These are phyloP conservation scores for Zaprionus vittiger DNA, from an alignment of 1,140 invertebrate genomes.

Conservation along the genomic window DNA sequence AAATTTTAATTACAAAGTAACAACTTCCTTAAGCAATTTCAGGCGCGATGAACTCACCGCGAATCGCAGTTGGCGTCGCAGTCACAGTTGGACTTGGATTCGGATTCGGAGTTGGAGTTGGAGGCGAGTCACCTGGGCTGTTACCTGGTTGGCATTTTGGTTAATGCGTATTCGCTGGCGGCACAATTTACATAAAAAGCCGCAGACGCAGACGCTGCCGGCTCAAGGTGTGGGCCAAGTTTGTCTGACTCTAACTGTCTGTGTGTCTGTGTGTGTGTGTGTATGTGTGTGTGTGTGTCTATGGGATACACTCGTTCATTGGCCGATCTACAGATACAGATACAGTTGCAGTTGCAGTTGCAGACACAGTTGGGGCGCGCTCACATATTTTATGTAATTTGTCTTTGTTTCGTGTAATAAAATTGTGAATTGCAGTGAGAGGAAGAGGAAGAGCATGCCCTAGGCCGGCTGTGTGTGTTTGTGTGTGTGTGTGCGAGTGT, in stretches of 20 bases:
- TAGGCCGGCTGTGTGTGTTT: conserved; percentile 33
- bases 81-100: background rate
- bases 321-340: conserved; percentile 30
- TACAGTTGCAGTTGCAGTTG: conserved; percentile 22
- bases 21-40: conserved; percentile 82
- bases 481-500: conserved; percentile 35
- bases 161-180: conserved; percentile 66
- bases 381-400: conserved; percentile 83
- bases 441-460: conserved; percentile 54
- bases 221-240: conserved; percentile 73
- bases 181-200: conserved; percentile 78
- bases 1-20: conserved; percentile 83
- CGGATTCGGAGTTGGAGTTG: background rate
- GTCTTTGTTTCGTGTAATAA: conserved; percentile 83
- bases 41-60: conserved; percentile 73
- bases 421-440: conserved; percentile 66
- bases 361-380: conserved; percentile 41
- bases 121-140: conserved; percentile 8
- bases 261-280: background rate
- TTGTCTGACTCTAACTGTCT: conserved; percentile 26
- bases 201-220: conserved; percentile 42
- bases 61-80: background rate
- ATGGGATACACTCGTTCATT: conserved; percentile 39
- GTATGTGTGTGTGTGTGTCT: conserved; percentile 26
- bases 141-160: conserved; percentile 28